Evolutionary conservation across 35 echinoderm and acorn worm species (phyloP), one percentile per base, ranked within the genome.

Genomic region (Ptychodera flava): DNA sequence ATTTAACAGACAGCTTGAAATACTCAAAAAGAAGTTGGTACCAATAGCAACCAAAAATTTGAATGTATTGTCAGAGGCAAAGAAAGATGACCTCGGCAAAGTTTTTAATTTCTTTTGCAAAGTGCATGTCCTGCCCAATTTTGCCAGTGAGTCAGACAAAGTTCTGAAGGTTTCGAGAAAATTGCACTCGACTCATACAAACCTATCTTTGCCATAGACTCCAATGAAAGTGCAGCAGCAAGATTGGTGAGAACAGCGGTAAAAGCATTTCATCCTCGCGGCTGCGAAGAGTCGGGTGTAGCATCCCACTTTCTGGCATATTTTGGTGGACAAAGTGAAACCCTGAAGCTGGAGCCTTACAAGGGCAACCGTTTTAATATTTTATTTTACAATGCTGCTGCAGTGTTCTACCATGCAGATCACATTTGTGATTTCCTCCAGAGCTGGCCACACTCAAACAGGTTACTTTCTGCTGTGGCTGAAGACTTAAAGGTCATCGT

Each of bases 261-360:
- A 37, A 91, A 91, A 35, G 90, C 90, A 33, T 91, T 91, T 35
- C 84, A 91, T 38, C 90, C 86, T 36, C 80, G 84, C 30, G 90
- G 77, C 16, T 91, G 33, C 15, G 90, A 91, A n/a, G n/a, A n/a
- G n/a, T n/a, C n/a, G n/a, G n/a, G n/a, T n/a, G n/a, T n/a, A n/a
- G n/a, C n/a, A n/a, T n/a, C n/a, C n/a, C n/a, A n/a, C n/a, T n/a
- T n/a, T n/a, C n/a, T n/a, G n/a, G n/a, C n/a, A n/a, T n/a, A n/a
- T n/a, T n/a, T n/a, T n/a, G n/a, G n/a, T n/a, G n/a, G n/a, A n/a
- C n/a, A n/a, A n/a, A n/a, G n/a, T n/a, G n/a, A n/a, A n/a, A n/a
- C n/a, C n/a, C n/a, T n/a, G n/a, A n/a, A n/a, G n/a, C n/a, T n/a
- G n/a, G n/a, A n/a, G n/a, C n/a, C n/a, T n/a, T 91, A 82, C 36